Percentiles rank a stretch among this genome's conserved stretches.
Conservation (phyloP, 2,888 invertebrate genomes). For the Lampropteryx suffumata region DNA sequence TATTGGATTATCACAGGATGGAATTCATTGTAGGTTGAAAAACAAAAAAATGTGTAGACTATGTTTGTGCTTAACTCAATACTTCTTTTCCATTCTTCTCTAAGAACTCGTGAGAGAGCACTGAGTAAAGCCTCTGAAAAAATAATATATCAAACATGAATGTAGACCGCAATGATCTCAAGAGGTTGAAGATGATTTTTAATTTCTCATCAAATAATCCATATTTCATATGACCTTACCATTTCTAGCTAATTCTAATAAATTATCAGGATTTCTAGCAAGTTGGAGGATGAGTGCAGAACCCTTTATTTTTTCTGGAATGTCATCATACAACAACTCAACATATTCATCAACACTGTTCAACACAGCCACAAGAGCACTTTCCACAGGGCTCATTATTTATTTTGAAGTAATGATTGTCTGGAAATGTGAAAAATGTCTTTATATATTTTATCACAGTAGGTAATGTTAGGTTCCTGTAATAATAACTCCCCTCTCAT, state of each 20-base stretch:
- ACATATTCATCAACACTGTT: constrained; percentile 96
- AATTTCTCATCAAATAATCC: too few species aligned
- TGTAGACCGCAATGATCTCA: too few species aligned
- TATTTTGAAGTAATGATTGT: not conserved
- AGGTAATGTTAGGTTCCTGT: too few species aligned
- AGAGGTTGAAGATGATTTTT: too few species aligned
- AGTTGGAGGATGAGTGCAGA: constrained; percentile 95
- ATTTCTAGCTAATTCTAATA: constrained; percentile 96
- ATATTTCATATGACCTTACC: constrained; percentile 80
- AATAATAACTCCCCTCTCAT: too few species aligned
- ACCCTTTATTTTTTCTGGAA: constrained; percentile 95
- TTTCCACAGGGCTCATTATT: constrained; percentile 81
- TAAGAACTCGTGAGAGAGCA: constrained; percentile 95
- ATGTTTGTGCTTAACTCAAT: constrained; percentile 98
- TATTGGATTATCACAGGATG: constrained; percentile 97
- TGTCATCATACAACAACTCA: constrained; percentile 97
- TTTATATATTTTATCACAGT: not conserved
- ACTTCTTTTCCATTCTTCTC: constrained; percentile 99
- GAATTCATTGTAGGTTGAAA: constrained; percentile 97
- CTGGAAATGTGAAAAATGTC: not conserved
- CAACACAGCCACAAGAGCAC: constrained; percentile 84
- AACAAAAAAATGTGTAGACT: constrained; percentile 98
- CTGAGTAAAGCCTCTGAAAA: constrained; percentile 95
- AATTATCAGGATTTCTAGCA: constrained; percentile 96
- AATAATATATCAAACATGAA: constrained; percentile 35